Evolutionary conservation across 2,888 invertebrate genomes (phyloP).

Genomic region (Tetanocera ferruginea): DNA sequence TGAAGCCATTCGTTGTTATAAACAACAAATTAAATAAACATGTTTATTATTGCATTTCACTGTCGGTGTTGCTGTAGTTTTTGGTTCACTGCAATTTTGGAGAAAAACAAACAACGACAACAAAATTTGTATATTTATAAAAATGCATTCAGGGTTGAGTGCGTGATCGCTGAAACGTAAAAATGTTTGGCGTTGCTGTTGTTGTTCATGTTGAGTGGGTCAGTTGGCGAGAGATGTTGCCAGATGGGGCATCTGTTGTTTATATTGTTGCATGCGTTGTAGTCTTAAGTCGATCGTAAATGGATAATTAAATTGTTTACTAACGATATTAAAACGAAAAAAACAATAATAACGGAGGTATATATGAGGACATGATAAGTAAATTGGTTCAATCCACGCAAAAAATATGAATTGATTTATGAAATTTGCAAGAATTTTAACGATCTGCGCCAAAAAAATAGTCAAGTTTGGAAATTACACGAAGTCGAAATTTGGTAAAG

Average conservation of each 20-base stretch:
- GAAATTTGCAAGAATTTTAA: too few species aligned
- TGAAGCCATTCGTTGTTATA: not conserved
- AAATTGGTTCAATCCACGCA: too few species aligned
- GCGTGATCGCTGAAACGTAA: conserved; percentile 27
- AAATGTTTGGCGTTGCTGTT: not conserved
- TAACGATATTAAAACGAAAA: too few species aligned
- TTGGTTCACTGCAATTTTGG: conserved; percentile 14
- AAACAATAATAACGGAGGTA: too few species aligned
- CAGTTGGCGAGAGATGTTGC: not conserved
- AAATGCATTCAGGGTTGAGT: conserved; percentile 17
- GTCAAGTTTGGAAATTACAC: too few species aligned
- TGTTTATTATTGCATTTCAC: too few species aligned
- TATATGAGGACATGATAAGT: too few species aligned
- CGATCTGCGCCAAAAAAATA: too few species aligned
- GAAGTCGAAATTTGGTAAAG: too few species aligned
- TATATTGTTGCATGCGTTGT: not conserved
- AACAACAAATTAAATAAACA: not conserved
- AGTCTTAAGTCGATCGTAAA: not conserved
- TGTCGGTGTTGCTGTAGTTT: not conserved
- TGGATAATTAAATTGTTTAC: not conserved
- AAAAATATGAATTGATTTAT: too few species aligned
- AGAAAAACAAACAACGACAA: not conserved
- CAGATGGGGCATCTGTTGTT: not conserved
- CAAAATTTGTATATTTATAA: not conserved
- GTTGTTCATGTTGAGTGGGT: not conserved